A percentile compares a stretch with the other conserved stretches of the same genome.
Conservation (phyloP, 2,113 vertebrate genomes). For the Vanacampus margaritifer region DNA sequence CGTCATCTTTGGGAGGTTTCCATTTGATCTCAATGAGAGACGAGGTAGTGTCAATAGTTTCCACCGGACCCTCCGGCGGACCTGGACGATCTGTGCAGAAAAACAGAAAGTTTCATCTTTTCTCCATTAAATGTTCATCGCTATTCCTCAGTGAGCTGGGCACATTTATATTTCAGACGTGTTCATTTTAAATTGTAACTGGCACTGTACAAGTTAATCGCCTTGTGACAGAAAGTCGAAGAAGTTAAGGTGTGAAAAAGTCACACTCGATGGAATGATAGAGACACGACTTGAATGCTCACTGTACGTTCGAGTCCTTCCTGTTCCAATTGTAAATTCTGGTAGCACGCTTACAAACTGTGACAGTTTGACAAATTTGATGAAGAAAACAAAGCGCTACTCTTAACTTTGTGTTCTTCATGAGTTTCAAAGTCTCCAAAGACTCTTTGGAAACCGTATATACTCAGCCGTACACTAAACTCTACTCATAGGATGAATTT, state of each 20-base stretch:
- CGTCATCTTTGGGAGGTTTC: slow-evolving; percentile 77
- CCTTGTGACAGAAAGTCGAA: not conserved
- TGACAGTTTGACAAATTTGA: not conserved
- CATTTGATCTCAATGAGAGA: slow-evolving; percentile 75
- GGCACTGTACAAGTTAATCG: not conserved
- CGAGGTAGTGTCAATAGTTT: slow-evolving; percentile 66
- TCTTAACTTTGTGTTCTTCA: not conserved
- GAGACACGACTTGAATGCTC: not conserved
- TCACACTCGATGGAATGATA: not conserved
- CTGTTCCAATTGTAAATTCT: not conserved
- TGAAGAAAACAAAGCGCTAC: not conserved
- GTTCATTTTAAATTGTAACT: not conserved
- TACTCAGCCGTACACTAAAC: not conserved
- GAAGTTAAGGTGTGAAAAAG: no score
- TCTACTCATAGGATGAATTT: not conserved
- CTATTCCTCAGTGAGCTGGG: not conserved
- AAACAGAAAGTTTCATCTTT: not conserved
- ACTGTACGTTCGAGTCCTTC: not conserved
- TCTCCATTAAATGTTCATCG: not conserved
- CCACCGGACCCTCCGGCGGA: slow-evolving; percentile 79
- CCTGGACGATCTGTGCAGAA: slow-evolving; percentile 74
- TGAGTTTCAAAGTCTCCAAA: not conserved
- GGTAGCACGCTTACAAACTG: not conserved
- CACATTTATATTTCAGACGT: not conserved
- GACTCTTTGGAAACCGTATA: not conserved